Base-by-base conservation (phyloP, 2,888 invertebrate genomes). In the Notodromas monacha region DNA sequence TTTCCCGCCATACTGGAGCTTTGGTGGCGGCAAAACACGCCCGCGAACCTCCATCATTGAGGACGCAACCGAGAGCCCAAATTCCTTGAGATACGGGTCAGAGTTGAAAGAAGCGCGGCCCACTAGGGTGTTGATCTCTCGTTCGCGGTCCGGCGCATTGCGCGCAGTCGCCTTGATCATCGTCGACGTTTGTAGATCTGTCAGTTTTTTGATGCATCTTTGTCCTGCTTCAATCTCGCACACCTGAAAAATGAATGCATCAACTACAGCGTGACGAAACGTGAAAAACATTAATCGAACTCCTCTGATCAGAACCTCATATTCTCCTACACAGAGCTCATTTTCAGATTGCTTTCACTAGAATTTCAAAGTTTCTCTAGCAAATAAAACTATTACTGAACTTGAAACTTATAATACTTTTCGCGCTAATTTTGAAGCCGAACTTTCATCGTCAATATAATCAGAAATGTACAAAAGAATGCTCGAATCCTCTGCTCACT, bases 141-240 rank as follows among this genome's bases (percentile, higher is more conserved):
- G 65, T 54, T 99, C 96, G 41, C 86, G 54, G 49, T 76, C 74
- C 1, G 86, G 86, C 8, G 86, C 86, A n/a, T 81, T 81, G 31
- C 86, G 61, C 6, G 96, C 96, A 3, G 96, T 99, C 8, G 96
- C 96, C 57, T 96, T 96, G 48, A 96, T 99, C 96, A 99, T 99
- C 4, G 96, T 96, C 4, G 92, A 96, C 4, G 96, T 99, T 54
- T 99, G 96, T 76, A 89, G 89, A 45, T 99, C 96, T 10, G 96
- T 96, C 38, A 99, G 56, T 53, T 99, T 99, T 55, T 99, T 99
- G 41, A 99, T 99, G 52, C 96, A 99, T 35, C 96, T 61, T 53
- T 99, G 96, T 16, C 96, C 96, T 3, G 89, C 84, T 31, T 99
- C 96, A 44, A 99, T 92, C 51, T 96, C 89, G 52, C 96, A 96